phyloP scores from a whole-genome alignment of 2,797 vertebrate species.

The Cossypha niveicapilla region DNA sequence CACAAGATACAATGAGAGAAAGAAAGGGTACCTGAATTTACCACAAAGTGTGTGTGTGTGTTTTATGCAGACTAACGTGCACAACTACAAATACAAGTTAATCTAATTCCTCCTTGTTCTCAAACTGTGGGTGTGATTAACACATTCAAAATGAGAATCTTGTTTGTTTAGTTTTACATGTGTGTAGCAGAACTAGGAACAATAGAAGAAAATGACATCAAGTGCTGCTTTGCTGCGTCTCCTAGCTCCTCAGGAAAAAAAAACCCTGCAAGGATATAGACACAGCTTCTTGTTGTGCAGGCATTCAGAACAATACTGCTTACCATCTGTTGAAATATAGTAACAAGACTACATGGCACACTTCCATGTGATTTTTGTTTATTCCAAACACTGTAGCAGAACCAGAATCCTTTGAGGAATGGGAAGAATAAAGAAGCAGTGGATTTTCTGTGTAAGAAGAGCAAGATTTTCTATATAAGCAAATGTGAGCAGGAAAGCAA shows the following conservation, averaged over 20 bases:
- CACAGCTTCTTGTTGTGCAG: not conserved
- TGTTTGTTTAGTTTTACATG: not conserved
- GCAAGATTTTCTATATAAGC: not conserved
- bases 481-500: not conserved
- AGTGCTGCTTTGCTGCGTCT: not conserved
- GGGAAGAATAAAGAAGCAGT: not conserved
- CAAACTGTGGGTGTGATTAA: not conserved
- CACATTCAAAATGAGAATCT: not conserved
- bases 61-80: not conserved
- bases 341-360: not conserved
- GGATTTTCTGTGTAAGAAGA: not conserved
- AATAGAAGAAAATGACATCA: not conserved
- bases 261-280: not conserved
- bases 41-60: not conserved
- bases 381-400: not conserved
- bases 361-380: not conserved
- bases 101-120: slow-evolving; percentile 1
- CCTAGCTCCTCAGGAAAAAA: not conserved
- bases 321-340: slow-evolving; percentile 14
- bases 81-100: not conserved
- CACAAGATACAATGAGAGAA: not conserved
- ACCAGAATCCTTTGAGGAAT: not conserved
- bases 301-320: not conserved
- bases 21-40: not conserved
- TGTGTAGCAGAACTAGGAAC: not conserved